These are phyloP conservation scores for Triops longicaudatus DNA, from an alignment of 1,140 invertebrate genomes.

Conservation along the genomic window DNA sequence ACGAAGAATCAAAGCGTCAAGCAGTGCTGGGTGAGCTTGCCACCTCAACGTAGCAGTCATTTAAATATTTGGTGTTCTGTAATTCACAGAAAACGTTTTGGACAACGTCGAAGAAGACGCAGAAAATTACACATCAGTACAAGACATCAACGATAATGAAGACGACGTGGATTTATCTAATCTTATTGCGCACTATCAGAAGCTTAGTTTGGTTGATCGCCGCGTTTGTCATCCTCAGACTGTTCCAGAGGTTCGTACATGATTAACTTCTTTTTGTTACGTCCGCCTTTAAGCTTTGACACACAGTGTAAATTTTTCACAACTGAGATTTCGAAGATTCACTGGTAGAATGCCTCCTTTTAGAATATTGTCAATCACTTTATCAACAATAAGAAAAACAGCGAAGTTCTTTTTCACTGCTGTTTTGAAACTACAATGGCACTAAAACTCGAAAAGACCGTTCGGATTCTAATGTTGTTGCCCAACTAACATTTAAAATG, in stretches of 20 bases:
- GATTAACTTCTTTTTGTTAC: not conserved
- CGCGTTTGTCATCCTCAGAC: conserved; percentile 13
- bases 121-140: not conserved
- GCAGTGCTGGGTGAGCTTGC: not conserved
- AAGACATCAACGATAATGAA: not conserved
- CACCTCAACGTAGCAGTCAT: not conserved
- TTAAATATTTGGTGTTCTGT: not conserved
- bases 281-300: not conserved
- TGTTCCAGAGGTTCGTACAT: conserved; percentile 19
- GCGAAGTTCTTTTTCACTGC: no score
- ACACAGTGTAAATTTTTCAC: not conserved
- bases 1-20: conserved; percentile 47
- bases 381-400: no score
- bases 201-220: not conserved
- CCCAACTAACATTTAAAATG: no score
- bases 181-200: not conserved
- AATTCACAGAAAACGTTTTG: not conserved
- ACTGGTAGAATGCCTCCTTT: no score
- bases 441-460: no score
- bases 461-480: no score
- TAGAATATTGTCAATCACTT: no score
- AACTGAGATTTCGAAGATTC: not conserved
- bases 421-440: no score
- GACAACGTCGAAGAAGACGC: not conserved
- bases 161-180: not conserved